These are phyloP conservation scores for Ethmia dodecea DNA, from an alignment of 2,888 invertebrate genomes.

Conservation along the genomic window DNA sequence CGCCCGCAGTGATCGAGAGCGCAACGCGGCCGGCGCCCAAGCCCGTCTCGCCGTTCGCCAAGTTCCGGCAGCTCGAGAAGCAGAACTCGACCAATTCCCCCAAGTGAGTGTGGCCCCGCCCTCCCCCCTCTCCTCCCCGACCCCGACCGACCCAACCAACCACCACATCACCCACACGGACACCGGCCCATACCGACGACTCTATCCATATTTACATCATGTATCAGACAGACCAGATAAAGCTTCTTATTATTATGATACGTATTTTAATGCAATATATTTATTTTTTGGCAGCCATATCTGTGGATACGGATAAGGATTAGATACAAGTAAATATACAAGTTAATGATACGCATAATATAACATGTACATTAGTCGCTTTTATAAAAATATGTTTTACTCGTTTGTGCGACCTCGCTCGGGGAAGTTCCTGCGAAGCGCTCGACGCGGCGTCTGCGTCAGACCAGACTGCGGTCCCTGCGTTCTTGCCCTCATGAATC, in stretches of 20 bases:
- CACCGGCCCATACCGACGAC: slow-evolving; percentile 7
- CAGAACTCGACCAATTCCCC: slow-evolving; percentile 88
- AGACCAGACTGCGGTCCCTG: slow-evolving; percentile 1
- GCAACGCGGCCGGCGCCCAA: slow-evolving; percentile 73
- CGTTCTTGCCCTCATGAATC: not conserved
- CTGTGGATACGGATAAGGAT: slow-evolving; percentile 62
- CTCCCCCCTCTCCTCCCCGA: not conserved
- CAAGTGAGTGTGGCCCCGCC: slow-evolving; percentile 80
- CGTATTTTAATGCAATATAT: slow-evolving; percentile 47
- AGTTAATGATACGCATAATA: slow-evolving; percentile 45
- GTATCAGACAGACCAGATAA: slow-evolving; percentile 37
- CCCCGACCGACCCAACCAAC: not conserved
- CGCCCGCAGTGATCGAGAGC: slow-evolving; percentile 73
- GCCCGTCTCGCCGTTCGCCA: slow-evolving; percentile 91
- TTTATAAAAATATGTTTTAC: slow-evolving; percentile 17
- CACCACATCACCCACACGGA: slow-evolving; percentile 13
- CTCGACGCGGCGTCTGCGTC: not conserved
- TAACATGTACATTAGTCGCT: slow-evolving; percentile 56
- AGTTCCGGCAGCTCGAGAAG: slow-evolving; percentile 94
- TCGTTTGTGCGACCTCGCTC: slow-evolving; percentile 9
- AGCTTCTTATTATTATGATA: slow-evolving; percentile 47
- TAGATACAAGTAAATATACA: slow-evolving; percentile 62
- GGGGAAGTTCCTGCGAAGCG: slow-evolving; percentile 5
- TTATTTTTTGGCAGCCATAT: slow-evolving; percentile 56
- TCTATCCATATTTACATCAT: slow-evolving; percentile 30